These are phyloP conservation scores for Acanthurus tractus DNA, from an alignment of 2,797 vertebrate species.

Conservation along the genomic window DNA sequence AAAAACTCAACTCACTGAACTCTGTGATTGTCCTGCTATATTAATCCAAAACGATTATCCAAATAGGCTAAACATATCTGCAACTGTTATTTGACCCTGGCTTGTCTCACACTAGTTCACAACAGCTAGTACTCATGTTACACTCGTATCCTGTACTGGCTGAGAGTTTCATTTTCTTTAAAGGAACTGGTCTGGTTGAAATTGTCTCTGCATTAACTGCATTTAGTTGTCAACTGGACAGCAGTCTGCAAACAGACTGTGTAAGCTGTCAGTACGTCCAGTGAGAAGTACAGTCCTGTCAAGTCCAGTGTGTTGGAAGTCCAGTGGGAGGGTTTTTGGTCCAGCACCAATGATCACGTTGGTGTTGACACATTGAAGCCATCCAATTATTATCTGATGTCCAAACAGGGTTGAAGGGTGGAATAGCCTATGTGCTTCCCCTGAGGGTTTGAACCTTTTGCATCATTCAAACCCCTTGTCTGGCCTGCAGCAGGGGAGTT, in stretches of 20 bases:
- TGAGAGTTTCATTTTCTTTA: slow-evolving; percentile 10
- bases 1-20: slow-evolving; percentile 30
- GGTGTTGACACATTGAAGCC: slow-evolving; percentile 41
- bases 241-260: slow-evolving; percentile 48
- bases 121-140: slow-evolving; percentile 23
- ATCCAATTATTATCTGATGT: slow-evolving; percentile 48
- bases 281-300: slow-evolving; percentile 52
- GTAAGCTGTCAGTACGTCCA: slow-evolving; percentile 34
- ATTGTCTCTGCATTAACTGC: slow-evolving; percentile 34
- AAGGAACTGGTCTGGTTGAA: slow-evolving; percentile 37
- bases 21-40: slow-evolving; percentile 69
- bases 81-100: slow-evolving; percentile 40
- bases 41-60: slow-evolving; percentile 31
- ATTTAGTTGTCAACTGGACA: slow-evolving; percentile 46
- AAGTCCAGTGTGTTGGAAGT: slow-evolving; percentile 58
- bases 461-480: slow-evolving; percentile 54
- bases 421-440: slow-evolving; percentile 67
- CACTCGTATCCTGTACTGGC: slow-evolving; percentile 27
- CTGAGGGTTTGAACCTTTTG: slow-evolving; percentile 52
- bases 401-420: slow-evolving; percentile 33
- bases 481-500: slow-evolving; percentile 61
- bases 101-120: slow-evolving; percentile 19
- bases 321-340: slow-evolving; percentile 66
- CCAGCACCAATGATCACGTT: slow-evolving; percentile 58
- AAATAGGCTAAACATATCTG: slow-evolving; percentile 49